phyloP scores from a whole-genome alignment of 2,888 invertebrate species.

The Agrenia bidenticulata region DNA sequence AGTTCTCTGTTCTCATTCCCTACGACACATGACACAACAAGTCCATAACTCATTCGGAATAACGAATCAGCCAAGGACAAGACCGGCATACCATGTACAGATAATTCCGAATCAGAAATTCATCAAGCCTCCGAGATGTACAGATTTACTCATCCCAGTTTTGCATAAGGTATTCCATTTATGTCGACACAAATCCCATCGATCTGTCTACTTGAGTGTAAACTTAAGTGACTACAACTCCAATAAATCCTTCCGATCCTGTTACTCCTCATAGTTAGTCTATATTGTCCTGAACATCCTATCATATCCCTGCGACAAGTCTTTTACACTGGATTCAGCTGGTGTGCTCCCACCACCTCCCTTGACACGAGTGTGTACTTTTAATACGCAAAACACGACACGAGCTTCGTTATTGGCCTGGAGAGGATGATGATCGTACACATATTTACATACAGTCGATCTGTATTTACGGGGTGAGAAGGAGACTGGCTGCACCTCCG shows the following conservation, averaged over 20 bases:
- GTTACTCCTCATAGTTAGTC: not conserved
- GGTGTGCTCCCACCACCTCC: no score
- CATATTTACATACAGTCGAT: no score
- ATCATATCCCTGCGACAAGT: no score
- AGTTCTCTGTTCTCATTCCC: not conserved
- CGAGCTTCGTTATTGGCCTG: no score
- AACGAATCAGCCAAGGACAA: not conserved
- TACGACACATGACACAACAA: not conserved
- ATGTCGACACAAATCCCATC: constrained; percentile 24
- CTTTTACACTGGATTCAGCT: no score
- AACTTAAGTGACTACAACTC: constrained; percentile 20
- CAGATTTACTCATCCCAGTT: not conserved
- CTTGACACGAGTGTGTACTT: no score
- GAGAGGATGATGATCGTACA: no score
- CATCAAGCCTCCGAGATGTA: constrained; percentile 1
- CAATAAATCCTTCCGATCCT: constrained; percentile 15
- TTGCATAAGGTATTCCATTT: constrained; percentile 22
- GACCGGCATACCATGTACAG: constrained; percentile 1
- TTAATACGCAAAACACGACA: no score
- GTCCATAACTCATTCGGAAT: constrained; percentile 3
- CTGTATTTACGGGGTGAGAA: no score
- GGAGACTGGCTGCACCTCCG: no score
- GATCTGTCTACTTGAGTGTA: constrained; percentile 24
- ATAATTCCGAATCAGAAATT: constrained; percentile 1
- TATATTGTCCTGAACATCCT: no score